Base-by-base conservation (phyloP, 2,113 vertebrate species). In the Erpornis zantholeuca region DNA sequence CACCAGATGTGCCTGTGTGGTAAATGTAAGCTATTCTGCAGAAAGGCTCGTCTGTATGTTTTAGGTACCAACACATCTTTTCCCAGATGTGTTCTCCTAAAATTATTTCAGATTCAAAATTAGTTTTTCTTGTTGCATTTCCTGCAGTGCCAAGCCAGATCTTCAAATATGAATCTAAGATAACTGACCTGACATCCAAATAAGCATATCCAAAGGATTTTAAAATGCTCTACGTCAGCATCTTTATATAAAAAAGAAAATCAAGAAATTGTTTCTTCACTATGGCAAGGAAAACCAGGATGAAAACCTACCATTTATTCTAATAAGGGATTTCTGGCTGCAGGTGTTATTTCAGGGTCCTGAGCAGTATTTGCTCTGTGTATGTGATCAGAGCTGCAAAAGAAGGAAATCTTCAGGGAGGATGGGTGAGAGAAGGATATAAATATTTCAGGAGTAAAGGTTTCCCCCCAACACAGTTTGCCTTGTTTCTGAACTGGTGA, bases 291-390 rank as follows among this genome's bases (percentile, higher is more conserved):
- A 93, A 94, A 90, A 73, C 29, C 52, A 66, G 47, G 71, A 92
- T 93, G 77, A 88, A 94, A 95, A 64, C 82, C 77, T 61, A 40
- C 71, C 44, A 92, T 71, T 95, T 88, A 95, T 96, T 92, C n/a
- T 92, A 92, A 96, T 71, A 75, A 92, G 83, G 31, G 50, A 73
- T 92, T 92, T 90, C 91, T 92, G 80, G 60, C 80, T 93, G 80
- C 65, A 96, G 91, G 56, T 94, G 82, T 95, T 92, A 90, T 88
- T 93, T 92, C 92, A 93, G 88, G 72, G 88, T 86, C 76, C 88
- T 90, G 83, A 93, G 38, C 68, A 93, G 42, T 70, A 85, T 86
- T 88, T 91, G 50, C 68, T 91, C 82, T 60, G 56, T 64, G 63
- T 73, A 49, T 86, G 86, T 83, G 90, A 96, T 82, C 93, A 68